Base-by-base conservation (phyloP, 2,888 invertebrate genomes). In the Ditula angustiorana region DNA sequence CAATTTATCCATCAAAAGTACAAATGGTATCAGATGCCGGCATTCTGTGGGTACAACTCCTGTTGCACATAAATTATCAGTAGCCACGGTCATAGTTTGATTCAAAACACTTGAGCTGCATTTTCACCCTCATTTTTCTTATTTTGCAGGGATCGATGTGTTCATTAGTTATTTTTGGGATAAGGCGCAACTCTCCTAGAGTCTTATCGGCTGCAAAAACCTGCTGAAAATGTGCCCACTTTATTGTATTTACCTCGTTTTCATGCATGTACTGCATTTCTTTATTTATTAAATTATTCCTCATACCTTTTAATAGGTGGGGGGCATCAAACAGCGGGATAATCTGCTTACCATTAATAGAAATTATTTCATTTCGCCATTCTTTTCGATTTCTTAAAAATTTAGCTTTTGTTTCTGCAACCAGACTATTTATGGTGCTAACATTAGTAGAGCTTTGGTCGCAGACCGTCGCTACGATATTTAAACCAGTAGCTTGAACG, bases 201-300 rank as follows among this genome's bases (percentile, higher is more conserved):
- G 55, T 55, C 11, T 37, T 57, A 50, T 59, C 55, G 23, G 58
- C 52, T 33, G 59, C 28, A 30, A 50, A 46, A 4, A 61, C 11
- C 28, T 21, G 3, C 47, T 63, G 35, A 5, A 68, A 16, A 28
- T 67, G 56, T 3, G 47, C 46, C 66, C 66, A 68, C 47, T 68
- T 68, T 2, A 67, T 61, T 8, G 0, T 52, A 55, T 65, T 61
- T 24, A 4, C 1, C 7, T 30, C 4, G 19, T 30, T 57, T 1
- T 63, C 33, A 37, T 50, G 28, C 2, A 28, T 21, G n/a, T 69
- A 71, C 5, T 33, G 41, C 7, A 70, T 13, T 24, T 70, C 59
- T 67, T 73, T 74, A 5, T 56, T 70, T 5, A 73, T 8, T 10
- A 71, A 37, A 67, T 74, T 69, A 49, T 74, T 68, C 37, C 67